Evolutionary conservation across 2,113 vertebrate genomes (phyloP).

Genomic region (Grantiella picta): DNA sequence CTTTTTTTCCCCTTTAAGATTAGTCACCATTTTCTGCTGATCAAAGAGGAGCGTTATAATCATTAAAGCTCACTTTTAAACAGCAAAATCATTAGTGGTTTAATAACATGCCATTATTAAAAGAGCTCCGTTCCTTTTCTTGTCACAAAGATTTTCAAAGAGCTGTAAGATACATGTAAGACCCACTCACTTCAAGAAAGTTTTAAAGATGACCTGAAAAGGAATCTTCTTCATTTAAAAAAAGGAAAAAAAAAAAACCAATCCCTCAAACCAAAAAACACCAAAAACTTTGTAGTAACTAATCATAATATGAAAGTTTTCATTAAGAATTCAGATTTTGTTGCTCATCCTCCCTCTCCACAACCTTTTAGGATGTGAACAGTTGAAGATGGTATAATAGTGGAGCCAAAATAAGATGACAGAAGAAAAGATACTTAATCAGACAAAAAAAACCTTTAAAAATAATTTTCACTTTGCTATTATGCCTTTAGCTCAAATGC

Average conservation of each 20-base stretch:
- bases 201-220: conserved; percentile 21
- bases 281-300: not conserved
- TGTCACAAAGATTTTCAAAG: conserved; percentile 30
- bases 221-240: not conserved
- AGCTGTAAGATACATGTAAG: not conserved
- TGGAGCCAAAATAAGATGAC: not conserved
- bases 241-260: too few species aligned
- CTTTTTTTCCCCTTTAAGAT: not conserved
- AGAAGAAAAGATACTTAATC: not conserved
- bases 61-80: conserved; percentile 31
- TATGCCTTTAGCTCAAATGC: not conserved
- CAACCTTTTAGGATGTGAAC: not conserved
- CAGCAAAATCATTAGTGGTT: conserved; percentile 46
- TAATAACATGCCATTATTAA: conserved; percentile 38
- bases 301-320: not conserved
- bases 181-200: not conserved
- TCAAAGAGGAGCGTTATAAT: conserved; percentile 24
- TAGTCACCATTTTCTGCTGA: conserved; percentile 26
- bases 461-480: not conserved
- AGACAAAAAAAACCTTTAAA: fast-evolving
- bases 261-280: not conserved
- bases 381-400: not conserved
- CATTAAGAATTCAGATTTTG: not conserved
- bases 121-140: not conserved
- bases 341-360: not conserved